These are phyloP conservation scores for Pterocles orientalis DNA, from an alignment of 2,113 vertebrate genomes.

Conservation along the genomic window DNA sequence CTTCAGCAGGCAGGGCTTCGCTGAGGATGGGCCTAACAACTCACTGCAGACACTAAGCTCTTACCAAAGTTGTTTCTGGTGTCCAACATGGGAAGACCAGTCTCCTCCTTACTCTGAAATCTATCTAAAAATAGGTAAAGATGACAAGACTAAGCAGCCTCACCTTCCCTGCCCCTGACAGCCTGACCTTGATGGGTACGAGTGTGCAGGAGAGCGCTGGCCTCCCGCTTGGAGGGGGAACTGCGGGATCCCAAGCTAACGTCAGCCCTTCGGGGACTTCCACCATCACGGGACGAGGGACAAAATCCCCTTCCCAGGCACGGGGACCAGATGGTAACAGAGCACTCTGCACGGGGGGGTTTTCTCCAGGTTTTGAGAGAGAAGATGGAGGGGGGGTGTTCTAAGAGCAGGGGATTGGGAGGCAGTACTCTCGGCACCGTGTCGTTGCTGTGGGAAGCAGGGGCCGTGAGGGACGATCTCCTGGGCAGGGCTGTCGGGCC, in stretches of 20 bases:
- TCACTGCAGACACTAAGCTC: background rate
- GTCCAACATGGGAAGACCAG: background rate
- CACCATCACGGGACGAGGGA: rapidly evolving
- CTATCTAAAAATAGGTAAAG: background rate
- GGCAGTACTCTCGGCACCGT: too few species aligned
- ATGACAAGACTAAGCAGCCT: background rate
- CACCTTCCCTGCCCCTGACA: background rate
- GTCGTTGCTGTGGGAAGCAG: background rate
- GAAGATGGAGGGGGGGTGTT: rapidly evolving
- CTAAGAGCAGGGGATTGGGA: background rate
- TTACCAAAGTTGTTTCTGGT: background rate
- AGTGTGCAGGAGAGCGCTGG: rapidly evolving
- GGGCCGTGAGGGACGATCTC: too few species aligned
- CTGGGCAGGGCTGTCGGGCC: rapidly evolving
- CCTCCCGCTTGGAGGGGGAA: background rate
- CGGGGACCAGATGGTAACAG: rapidly evolving
- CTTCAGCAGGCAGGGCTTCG: too few species aligned
- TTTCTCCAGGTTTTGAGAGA: background rate
- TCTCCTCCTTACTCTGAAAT: background rate
- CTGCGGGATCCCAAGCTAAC: rapidly evolving
- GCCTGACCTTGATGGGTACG: background rate
- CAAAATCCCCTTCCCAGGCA: background rate
- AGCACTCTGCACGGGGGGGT: rapidly evolving
- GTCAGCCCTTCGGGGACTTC: background rate
- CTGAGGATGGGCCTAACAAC: background rate